Percentiles rank a stretch among this genome's conserved stretches.
These are phyloP conservation scores for Anoplopoma fimbria DNA, from an alignment of 2,113 vertebrate species.

Conservation along the genomic window DNA sequence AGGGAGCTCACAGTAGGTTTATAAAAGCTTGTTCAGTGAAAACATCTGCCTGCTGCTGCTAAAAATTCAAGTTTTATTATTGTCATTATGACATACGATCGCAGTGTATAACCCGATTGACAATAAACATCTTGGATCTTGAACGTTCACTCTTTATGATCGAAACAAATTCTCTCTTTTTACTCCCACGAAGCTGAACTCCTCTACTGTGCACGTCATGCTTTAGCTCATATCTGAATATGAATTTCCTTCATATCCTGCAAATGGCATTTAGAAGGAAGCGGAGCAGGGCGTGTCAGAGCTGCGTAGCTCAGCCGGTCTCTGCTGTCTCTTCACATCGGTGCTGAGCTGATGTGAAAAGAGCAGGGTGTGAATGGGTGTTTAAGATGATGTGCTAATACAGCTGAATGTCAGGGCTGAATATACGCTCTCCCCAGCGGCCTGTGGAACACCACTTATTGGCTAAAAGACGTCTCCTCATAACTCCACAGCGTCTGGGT, in stretches of 20 bases:
- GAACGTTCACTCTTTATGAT: not conserved
- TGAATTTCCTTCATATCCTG: not conserved
- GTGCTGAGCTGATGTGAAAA: constrained; percentile 40
- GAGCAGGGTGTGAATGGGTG: constrained; percentile 40
- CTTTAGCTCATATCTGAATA: not conserved
- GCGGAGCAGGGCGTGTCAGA: not conserved
- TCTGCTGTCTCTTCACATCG: constrained; percentile 36
- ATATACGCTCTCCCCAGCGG: not conserved
- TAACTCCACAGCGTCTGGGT: constrained; percentile 32
- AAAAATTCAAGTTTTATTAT: not conserved
- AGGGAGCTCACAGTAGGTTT: not conserved
- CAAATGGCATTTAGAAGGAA: constrained; percentile 12
- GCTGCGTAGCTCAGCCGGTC: not conserved
- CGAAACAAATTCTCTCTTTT: not conserved
- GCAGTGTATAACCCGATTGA: not conserved
- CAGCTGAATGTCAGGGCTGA: constrained; percentile 49
- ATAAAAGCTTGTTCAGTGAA: not conserved
- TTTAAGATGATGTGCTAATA: constrained; percentile 57
- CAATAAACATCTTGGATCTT: not conserved
- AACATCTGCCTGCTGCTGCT: not conserved
- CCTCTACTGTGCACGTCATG: not conserved
- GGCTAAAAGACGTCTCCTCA: constrained; percentile 22
- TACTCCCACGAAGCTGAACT: not conserved
- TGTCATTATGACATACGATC: not conserved
- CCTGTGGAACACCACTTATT: constrained; percentile 7